A percentile compares a stretch with the other conserved stretches of the same genome.
phyloP scores from a whole-genome alignment of 2,888 invertebrate genomes.

The Drosophila peninsularis region DNA sequence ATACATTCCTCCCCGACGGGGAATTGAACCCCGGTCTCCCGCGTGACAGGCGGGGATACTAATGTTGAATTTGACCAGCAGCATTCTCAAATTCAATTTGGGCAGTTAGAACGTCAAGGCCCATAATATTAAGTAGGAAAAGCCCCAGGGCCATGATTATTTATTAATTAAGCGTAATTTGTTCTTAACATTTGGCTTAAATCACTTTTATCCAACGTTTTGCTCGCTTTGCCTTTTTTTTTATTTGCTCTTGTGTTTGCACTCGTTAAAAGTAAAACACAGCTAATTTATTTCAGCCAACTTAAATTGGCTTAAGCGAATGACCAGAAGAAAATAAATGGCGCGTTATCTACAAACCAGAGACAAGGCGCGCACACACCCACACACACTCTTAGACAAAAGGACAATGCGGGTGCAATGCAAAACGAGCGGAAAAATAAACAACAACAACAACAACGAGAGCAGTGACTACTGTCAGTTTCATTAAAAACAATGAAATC shows the following conservation, averaged over 20 bases:
- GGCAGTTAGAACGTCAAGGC: slow-evolving; percentile 18
- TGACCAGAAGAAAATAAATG: slow-evolving; percentile 76
- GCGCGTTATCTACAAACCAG: slow-evolving; percentile 69
- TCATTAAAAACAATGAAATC: slow-evolving; percentile 81
- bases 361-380: slow-evolving; percentile 27
- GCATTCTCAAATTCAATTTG: slow-evolving; percentile 13
- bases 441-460: slow-evolving; percentile 24
- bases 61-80: rapidly evolving
- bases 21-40: slow-evolving; percentile 69
- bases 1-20: slow-evolving; percentile 56
- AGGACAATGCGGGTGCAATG: slow-evolving; percentile 68
- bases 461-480: slow-evolving; percentile 64
- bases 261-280: slow-evolving; percentile 69
- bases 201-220: slow-evolving; percentile 7
- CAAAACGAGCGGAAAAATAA: slow-evolving; percentile 49
- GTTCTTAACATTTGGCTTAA: slow-evolving; percentile 47
- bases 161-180: slow-evolving; percentile 64
- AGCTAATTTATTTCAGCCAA: slow-evolving; percentile 78
- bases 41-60: slow-evolving; percentile 70
- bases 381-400: slow-evolving; percentile 12
- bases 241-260: slow-evolving; percentile 20
- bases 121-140: slow-evolving; percentile 1
- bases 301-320: slow-evolving; percentile 79
- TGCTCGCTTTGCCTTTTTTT: slow-evolving; percentile 14
- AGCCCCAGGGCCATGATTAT: slow-evolving; percentile 41